Base-by-base conservation (phyloP, 2,888 invertebrate species). In the Epinotia brunnichana region DNA sequence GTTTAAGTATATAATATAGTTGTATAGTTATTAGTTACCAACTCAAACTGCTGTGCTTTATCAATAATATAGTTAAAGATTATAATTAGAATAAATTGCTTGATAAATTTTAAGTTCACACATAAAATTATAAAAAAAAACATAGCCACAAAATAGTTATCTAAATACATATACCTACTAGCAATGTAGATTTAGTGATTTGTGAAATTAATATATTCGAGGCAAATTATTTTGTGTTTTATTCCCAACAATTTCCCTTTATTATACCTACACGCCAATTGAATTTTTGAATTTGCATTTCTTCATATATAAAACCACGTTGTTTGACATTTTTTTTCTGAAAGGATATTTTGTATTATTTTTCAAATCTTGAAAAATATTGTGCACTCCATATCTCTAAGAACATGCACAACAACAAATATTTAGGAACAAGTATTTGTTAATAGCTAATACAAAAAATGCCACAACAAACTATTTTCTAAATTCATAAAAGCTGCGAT, bases 41-140 rank as follows among this genome's bases (percentile, higher is more conserved):
- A 74, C 48, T 63, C 60, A 71, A 70, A 89, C 91, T 91, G 91
- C 91, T 91, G 91, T 91, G 91, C 89, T 80, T 76, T 83, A 82
- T 84, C 91, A 91, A 91, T 91, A 91, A 91, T 82, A 78, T 70
- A 74, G 64, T 53, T 64, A 72, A 54, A 76, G 74, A 67, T 56
- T 44, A 67, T 39, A 56, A 73, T 75, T 76, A 75, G 75, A 71
- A 62, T 74, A 73, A 69, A 70, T 17, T 69, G 62, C 59, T 64
- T 71, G 7, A 19, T 56, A 13, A 41, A 41, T 41, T n/a, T 54
- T 29, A 53, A 60, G 70, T 19, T 29, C 59, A 41, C 48, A 57
- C 57, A 44, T 44, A 64, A 64, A 64, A 54, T 17, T 41, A 61
- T 63, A 63, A 59, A 61, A 56, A 29, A 70, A 71, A 70, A 72